Evolutionary conservation across 2,888 invertebrate genomes (phyloP), one percentile per base, ranked within the genome.

Genomic region (Macropis europaea): DNA sequence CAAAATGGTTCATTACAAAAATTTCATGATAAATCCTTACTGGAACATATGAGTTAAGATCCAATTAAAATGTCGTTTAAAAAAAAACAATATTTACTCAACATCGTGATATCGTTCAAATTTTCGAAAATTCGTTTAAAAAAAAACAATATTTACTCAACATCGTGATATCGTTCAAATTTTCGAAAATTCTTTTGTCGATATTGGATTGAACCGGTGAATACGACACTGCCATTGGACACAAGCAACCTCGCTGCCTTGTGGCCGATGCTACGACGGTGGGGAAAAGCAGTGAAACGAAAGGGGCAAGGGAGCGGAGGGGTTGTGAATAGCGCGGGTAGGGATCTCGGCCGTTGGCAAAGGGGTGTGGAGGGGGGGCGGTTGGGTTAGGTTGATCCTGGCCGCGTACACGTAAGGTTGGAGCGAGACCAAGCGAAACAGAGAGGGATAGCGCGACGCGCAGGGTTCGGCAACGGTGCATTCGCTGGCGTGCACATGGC

Each of bases 341-440:
- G 81, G 77, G 81, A 74, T 74, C 47, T 57, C 42, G 52, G 61
- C 64, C 75, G 71, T 40, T 72, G 73, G 67, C 53, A 77, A 69
- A 64, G 74, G 73, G 73, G 76, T 64, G 66, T 63, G 68, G 63
- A 74, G 59, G n/a, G n/a, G n/a, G n/a, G n/a, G n/a, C n/a, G n/a
- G n/a, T n/a, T n/a, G n/a, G n/a, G n/a, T n/a, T n/a, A n/a, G 63
- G 83, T 81, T 84, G 84, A 83, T 83, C 84, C 83, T 73, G 73
- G 77, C 77, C 68, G 78, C 63, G 74, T 57, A 59, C 61, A 34
- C 42, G 50, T 19, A 54, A 68, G 50, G 72, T 50, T 1, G 2
- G 45, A 76, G 42, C n/a, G 68, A 75, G 80, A 81, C 0, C 26
- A 60, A 42, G 38, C 38, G 62, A 57, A 63, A 73, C 19, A 66